Evolutionary conservation across 2,113 vertebrate genomes (phyloP), one percentile per base, ranked within the genome.

Genomic region (Leptobrachium leishanense): DNA sequence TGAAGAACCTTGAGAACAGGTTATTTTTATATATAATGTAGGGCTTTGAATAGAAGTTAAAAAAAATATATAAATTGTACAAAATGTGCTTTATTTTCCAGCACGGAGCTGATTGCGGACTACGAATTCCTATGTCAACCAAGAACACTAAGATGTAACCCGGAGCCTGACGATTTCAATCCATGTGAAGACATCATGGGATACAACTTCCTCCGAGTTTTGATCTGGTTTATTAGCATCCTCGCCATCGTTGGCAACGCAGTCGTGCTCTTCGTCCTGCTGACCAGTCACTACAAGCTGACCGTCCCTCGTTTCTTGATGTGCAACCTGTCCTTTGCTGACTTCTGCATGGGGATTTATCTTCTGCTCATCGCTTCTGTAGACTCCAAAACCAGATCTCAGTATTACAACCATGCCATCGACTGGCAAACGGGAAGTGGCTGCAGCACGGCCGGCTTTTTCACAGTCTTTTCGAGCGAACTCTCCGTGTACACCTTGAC

Each of bases 131-230:
- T 92, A 6, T 90, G 93, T 73, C 84, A 88, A 3, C 91, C 87
- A 4, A 93, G 85, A 77, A 86, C 85, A 31, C 87, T 97, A 41
- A 93, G 85, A 0, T 98, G 96, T 87, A 93, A 89, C 5, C 97
- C 95, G 0, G 91, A 92, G 65, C 94, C 95, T 1, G 95, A 96
- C 0, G 94, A 90, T 2, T 96, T 98, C 44, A 98, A 98, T 46
- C 96, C 96, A 9, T 98, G 96, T 0, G 96, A 98, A 86, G 95
- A 97, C 85, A 94, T 98, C 73, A 90, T 98, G 88, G 95, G 95
- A n/a, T 95, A 94, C 6, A 68, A 91, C 77, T 91, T 95, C 15
- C 94, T 98, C 43, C 87, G 95, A 76, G 86, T 92, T 11, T 83
- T 95, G 41, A 95, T 97, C 75, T 98, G 97, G 95, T 91, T 96